Evolutionary conservation across 2,888 invertebrate species (phyloP), one percentile per base, ranked within the genome.

Genomic region (Hirtodrosophila cameraria): DNA sequence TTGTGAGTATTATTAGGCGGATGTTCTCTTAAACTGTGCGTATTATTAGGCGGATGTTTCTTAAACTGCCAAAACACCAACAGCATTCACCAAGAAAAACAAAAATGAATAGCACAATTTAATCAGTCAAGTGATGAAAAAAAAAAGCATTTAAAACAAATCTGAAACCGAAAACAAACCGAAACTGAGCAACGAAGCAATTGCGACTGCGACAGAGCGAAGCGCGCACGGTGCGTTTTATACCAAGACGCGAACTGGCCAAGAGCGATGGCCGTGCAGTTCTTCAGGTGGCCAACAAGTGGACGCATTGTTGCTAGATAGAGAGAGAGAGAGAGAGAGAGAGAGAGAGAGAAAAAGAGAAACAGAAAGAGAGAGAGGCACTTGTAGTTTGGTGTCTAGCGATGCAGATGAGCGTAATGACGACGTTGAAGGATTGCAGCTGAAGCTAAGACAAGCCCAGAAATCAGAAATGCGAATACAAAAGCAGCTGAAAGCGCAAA

Each of bases 121-220:
- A 27, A 18, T 13, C 36, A 41, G 7, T 27, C 13, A 31, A 41
- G 25, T 27, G 16, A n/a, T n/a, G n/a, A n/a, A 15, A 18, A 31
- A 13, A 18, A 25, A 48, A 20, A 53, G 6, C 18, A 36, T 7
- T 28, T 4, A n/a, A 41, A 48, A 43, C 12, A 23, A 27, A 48
- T 50, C 42, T 54, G 52, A 61, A 55, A 57, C 50, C 63, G 55
- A 77, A 66, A 60, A 63, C 78, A 18, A 18, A 48, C 54, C 67
- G 53, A 67, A 72, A 59, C 65, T 78, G 59, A 72, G 35, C 74
- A 64, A 70, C 66, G 55, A 39, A 59, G 61, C 75, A 57, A 74
- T 52, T 70, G 75, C 77, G 81, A 80, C 86, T 80, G 80, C 84
- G 85, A 52, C 66, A 65, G 74, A 64, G 82, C 74, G 52, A 60